Base-by-base conservation (phyloP, 2,888 invertebrate genomes). In the Amphipyra tragopoginis region DNA sequence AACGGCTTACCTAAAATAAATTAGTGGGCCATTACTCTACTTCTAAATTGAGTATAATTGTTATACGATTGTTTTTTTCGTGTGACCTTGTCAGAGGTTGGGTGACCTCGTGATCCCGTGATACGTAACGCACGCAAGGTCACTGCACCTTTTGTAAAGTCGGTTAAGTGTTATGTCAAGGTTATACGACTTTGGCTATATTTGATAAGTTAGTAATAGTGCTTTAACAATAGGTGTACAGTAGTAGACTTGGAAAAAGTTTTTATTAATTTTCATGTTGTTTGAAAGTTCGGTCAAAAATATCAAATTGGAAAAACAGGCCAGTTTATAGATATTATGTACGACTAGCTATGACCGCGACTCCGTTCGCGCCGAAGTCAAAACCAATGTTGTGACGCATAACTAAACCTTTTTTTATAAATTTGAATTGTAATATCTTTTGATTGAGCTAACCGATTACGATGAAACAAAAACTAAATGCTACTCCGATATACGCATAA, bases 71-170 rank as follows among this genome's bases (percentile, higher is more conserved):
- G 36, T 26, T 58, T 51, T 56, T 52, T 55, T 55, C 44, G 11
- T 45, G n/a, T 49, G 61, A 67, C 75, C 75, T 73, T 67, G 66
- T n/a, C 39, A 9, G 34, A 54, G 71, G 71, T 69, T 65, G 42
- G 26, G 42, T 57, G 68, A 59, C 60, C 71, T n/a, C 49, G 52
- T 62, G 64, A 50, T 63, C 57, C 53, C 49, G 60, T 42, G 74
- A 67, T 65, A 75, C 48, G 47, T 34, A 54, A 14, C 66, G 45
- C 80, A 78, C 77, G 78, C 78, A 63, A 78, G 43, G 60, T 67
- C 58, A 66, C 59, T 77, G 69, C 69, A 73, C 62, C 74, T 52
- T 47, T 51, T 52, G 11, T 60, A 57, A 60, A 54, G 49, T 51
- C 58, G 59, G 59, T 48, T 65, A 66, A 72, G 61, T 54, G 51